These are phyloP conservation scores for Theristicus caerulescens DNA, from an alignment of 2,113 vertebrate species.

Conservation along the genomic window DNA sequence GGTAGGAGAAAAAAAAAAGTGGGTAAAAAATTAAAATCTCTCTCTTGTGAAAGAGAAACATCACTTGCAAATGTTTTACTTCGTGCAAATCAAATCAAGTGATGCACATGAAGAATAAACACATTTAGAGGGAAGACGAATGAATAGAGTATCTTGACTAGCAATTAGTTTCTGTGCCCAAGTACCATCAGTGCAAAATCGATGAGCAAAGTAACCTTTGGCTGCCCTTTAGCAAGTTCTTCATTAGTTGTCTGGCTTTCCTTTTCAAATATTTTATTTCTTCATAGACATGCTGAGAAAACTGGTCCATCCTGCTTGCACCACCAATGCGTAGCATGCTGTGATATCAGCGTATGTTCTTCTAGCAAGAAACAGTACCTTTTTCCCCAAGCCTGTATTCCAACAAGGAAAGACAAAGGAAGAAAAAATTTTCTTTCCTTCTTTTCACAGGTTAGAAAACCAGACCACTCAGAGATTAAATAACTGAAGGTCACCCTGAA, in stretches of 20 bases:
- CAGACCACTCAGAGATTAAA: slow-evolving; percentile 10
- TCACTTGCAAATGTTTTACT: slow-evolving; percentile 67
- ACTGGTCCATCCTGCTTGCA: neutral
- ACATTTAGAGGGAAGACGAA: slow-evolving; percentile 62
- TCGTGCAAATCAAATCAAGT: slow-evolving; percentile 72
- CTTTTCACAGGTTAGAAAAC: neutral
- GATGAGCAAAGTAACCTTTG: slow-evolving; percentile 64
- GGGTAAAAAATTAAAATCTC: slow-evolving; percentile 39
- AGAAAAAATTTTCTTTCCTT: neutral
- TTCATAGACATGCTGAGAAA: neutral
- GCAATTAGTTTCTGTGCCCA: slow-evolving; percentile 64
- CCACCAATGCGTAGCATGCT: neutral
- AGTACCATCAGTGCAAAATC: slow-evolving; percentile 57
- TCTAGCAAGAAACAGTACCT: neutral
- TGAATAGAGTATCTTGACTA: slow-evolving; percentile 58
- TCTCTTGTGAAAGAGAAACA: slow-evolving; percentile 52
- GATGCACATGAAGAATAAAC: slow-evolving; percentile 67
- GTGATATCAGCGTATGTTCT: neutral
- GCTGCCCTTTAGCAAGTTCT: slow-evolving; percentile 63
- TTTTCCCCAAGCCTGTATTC: neutral
- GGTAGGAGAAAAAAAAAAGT: neutral
- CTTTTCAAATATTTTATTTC: slow-evolving; percentile 55
- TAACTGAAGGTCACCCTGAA: slow-evolving; percentile 2
- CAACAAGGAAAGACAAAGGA: neutral
- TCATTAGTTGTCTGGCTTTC: slow-evolving; percentile 60